A percentile compares a stretch with the other conserved stretches of the same genome.
These are phyloP conservation scores for Eubasilissa regina DNA, from an alignment of 1,140 invertebrate species.

Conservation along the genomic window DNA sequence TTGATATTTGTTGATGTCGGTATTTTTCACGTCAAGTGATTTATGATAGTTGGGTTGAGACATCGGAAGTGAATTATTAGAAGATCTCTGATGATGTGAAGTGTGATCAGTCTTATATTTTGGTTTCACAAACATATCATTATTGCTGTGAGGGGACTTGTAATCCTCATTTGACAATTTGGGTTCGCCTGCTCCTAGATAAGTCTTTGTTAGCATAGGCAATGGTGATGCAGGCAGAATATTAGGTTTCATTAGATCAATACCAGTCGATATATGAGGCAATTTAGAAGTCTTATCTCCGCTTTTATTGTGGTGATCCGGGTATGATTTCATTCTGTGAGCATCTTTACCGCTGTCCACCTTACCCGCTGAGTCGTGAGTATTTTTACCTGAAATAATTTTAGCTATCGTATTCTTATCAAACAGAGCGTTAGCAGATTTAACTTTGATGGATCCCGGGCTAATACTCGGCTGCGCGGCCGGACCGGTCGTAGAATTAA, in stretches of 20 bases:
- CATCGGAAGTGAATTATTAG: background rate
- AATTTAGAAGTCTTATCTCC: constrained; percentile 5
- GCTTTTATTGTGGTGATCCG: background rate
- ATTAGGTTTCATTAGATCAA: constrained; percentile 32
- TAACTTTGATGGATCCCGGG: constrained; percentile 51
- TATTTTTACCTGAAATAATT: constrained; percentile 53
- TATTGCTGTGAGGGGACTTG: constrained; percentile 21
- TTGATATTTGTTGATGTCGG: constrained; percentile 20
- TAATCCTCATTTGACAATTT: constrained; percentile 27
- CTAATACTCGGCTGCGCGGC: background rate
- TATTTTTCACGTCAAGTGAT: background rate
- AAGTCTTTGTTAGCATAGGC: constrained; percentile 16
- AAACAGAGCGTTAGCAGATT: constrained; percentile 53
- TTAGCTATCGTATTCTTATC: constrained; percentile 53
- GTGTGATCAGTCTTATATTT: constrained; percentile 52
- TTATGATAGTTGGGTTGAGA: constrained; percentile 24
- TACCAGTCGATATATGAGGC: constrained; percentile 3
- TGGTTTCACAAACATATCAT: constrained; percentile 56
- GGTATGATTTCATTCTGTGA: constrained; percentile 26
- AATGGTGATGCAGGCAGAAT: constrained; percentile 3
- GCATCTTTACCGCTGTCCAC: constrained; percentile 21
- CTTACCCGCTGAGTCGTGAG: constrained; percentile 37
- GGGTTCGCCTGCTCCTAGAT: constrained; percentile 9
- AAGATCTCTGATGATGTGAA: constrained; percentile 31
- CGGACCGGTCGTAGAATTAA: background rate